Conservation (phyloP, 2,113 vertebrate genomes). For the Xenopus laevis region DNA sequence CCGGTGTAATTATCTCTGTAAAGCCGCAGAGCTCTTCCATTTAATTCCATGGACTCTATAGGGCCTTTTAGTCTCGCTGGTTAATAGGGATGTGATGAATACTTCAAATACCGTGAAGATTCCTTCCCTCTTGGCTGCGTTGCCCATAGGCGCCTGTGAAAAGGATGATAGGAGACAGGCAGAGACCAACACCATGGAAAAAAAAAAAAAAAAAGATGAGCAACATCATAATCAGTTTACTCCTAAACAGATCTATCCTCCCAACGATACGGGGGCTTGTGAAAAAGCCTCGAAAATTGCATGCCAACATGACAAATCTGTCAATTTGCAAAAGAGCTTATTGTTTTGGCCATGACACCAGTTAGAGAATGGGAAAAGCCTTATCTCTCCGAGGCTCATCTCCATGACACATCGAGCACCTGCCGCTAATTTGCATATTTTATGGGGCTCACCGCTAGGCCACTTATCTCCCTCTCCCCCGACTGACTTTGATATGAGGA, state of each 20-base stretch:
- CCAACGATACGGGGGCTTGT: conserved; percentile 51
- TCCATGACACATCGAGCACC: conserved; percentile 23
- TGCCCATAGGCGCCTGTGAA: background rate
- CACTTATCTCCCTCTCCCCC: conserved; percentile 6
- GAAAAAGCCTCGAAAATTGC: conserved; percentile 60
- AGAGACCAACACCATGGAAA: background rate
- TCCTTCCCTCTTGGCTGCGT: background rate
- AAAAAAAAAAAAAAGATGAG: conserved; percentile 3
- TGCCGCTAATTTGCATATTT: conserved; percentile 47
- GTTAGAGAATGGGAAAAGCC: conserved; percentile 48
- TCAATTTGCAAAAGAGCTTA: conserved; percentile 58
- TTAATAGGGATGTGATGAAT: conserved; percentile 10
- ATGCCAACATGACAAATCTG: conserved; percentile 63
- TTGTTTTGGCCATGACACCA: conserved; percentile 50
- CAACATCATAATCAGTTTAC: conserved; percentile 53
- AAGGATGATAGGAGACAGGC: background rate
- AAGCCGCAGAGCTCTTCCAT: too few relatives aligned
- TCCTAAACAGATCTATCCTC: conserved; percentile 50
- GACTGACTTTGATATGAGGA: conserved; percentile 8
- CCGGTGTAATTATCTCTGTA: too few relatives aligned
- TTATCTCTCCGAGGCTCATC: conserved; percentile 45
- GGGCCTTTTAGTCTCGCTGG: too few relatives aligned
- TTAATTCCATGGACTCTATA: too few relatives aligned
- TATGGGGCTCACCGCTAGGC: conserved; percentile 22
- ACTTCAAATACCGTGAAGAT: background rate